Percentiles rank a stretch among this genome's conserved stretches.
These are phyloP conservation scores for Antheraea yamamai DNA, from an alignment of 2,888 invertebrate genomes.

Conservation along the genomic window DNA sequence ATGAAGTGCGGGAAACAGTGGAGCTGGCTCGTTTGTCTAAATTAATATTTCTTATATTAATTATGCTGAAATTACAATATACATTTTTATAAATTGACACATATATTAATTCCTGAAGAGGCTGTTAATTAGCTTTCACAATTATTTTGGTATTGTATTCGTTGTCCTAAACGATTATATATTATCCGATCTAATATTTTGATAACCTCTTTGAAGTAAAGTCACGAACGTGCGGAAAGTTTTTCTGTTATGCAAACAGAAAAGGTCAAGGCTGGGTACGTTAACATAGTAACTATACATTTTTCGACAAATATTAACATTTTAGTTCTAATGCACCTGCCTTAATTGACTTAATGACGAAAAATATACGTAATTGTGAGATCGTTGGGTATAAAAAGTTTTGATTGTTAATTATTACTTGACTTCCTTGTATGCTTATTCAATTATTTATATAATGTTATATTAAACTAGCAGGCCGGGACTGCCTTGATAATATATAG, in stretches of 20 bases:
- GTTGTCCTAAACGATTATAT: neutral
- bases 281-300: conserved; percentile 13
- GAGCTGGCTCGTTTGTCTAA: too few species aligned
- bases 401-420: neutral
- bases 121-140: neutral
- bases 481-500: too few species aligned
- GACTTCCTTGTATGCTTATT: neutral
- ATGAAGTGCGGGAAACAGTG: too few species aligned
- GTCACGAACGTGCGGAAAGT: conserved; percentile 7
- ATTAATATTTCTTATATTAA: too few species aligned
- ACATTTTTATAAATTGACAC: too few species aligned
- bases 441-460: neutral
- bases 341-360: conserved; percentile 12
- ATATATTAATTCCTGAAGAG: neutral
- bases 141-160: neutral
- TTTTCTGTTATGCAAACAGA: neutral
- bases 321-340: conserved; percentile 18
- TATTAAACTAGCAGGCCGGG: too few species aligned
- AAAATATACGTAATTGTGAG: neutral
- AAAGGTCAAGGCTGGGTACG: conserved; percentile 13
- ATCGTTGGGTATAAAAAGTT: neutral
- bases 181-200: neutral
- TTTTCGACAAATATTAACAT: conserved; percentile 19
- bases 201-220: neutral
- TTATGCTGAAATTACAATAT: too few species aligned